Evolutionary conservation across 2,888 invertebrate species (phyloP).

Genomic region (Sminthurinus aureus): DNA sequence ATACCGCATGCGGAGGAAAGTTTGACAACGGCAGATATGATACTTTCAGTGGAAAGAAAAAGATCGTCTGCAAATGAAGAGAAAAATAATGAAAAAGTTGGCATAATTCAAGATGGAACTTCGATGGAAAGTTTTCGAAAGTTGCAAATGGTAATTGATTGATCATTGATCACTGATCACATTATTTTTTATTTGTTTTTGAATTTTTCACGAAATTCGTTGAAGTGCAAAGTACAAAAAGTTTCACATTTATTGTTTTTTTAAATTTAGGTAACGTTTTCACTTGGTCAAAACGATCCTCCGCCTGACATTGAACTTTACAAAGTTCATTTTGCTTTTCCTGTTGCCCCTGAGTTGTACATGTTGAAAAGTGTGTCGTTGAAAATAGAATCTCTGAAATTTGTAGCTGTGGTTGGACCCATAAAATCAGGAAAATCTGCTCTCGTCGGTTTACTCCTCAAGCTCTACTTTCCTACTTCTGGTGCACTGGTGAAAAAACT

Average conservation of each 20-base stretch:
- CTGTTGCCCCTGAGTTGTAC: background rate
- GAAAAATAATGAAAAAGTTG: background rate
- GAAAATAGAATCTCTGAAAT: slow-evolving; percentile 40
- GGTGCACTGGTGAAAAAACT: slow-evolving; percentile 44
- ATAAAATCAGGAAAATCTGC: background rate
- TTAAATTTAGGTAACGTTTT: background rate
- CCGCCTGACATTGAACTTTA: background rate
- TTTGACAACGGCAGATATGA: too few relatives aligned
- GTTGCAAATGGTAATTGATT: background rate
- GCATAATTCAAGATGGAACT: background rate
- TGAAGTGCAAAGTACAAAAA: background rate
- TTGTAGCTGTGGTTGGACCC: slow-evolving; percentile 46
- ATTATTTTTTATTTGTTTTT: background rate
- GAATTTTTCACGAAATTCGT: too few relatives aligned
- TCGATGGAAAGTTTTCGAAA: too few relatives aligned
- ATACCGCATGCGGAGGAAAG: too few relatives aligned
- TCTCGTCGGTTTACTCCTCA: slow-evolving; percentile 36
- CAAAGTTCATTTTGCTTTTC: slow-evolving; percentile 23
- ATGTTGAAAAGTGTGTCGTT: slow-evolving; percentile 36
- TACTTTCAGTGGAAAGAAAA: too few relatives aligned
- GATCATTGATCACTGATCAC: too few relatives aligned
- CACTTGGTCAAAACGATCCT: background rate
- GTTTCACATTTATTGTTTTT: background rate
- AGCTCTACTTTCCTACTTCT: slow-evolving; percentile 36
- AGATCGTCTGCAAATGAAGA: too few relatives aligned